Evolutionary conservation across 2,888 invertebrate genomes (phyloP).

Genomic region (Hylaea fasciaria): DNA sequence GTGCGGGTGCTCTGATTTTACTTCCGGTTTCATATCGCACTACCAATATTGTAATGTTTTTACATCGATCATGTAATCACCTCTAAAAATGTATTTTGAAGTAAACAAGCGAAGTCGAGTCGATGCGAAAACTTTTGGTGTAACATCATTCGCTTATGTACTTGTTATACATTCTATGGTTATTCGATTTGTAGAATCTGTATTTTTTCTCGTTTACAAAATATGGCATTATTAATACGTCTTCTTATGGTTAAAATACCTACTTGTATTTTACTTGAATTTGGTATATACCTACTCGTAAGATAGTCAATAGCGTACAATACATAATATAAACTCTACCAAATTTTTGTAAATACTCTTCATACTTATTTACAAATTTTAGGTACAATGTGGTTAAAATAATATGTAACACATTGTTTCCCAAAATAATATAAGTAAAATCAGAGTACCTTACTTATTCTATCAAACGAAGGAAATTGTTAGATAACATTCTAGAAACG

Average conservation of each 20-base stretch:
- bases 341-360: conserved; percentile 1
- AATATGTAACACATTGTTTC: background rate
- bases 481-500: conserved; percentile 8
- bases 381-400: background rate
- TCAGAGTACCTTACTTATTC: too few species aligned
- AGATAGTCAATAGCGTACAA: background rate
- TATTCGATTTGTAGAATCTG: conserved; percentile 1
- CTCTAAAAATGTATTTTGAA: too few species aligned
- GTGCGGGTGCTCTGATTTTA: conserved; percentile 36
- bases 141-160: too few species aligned
- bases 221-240: background rate
- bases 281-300: background rate
- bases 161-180: too few species aligned
- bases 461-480: conserved; percentile 15
- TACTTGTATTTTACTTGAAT: too few species aligned
- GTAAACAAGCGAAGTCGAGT: too few species aligned
- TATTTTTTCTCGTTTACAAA: background rate
- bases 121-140: too few species aligned
- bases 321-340: background rate
- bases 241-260: too few species aligned
- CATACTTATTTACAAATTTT: background rate
- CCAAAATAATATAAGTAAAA: conserved; percentile 17
- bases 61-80: too few species aligned
- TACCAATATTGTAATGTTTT: too few species aligned
- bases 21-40: background rate